Percentiles rank a stretch among this genome's conserved stretches.
phyloP scores from a whole-genome alignment of 1,140 invertebrate genomes.

The Danaus melanippus region DNA sequence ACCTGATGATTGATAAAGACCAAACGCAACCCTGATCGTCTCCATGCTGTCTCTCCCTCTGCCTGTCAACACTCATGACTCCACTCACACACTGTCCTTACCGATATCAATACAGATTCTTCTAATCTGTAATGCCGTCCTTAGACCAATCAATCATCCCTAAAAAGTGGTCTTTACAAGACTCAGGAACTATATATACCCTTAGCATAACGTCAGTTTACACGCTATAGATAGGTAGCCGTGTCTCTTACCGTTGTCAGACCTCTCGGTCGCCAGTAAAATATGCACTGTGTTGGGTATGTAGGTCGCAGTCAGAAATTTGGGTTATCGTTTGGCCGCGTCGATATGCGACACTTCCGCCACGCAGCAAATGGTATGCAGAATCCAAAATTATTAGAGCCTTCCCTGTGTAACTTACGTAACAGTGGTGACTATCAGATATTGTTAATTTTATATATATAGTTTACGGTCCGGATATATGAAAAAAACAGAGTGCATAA shows the following conservation, averaged over 20 bases:
- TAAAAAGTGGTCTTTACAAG: conserved; percentile 18
- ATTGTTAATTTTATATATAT: conserved; percentile 35
- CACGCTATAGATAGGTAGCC: conserved; percentile 15
- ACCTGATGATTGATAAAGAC: conserved; percentile 20
- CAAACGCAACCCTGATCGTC: conserved; percentile 20
- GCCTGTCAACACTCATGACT: conserved; percentile 2
- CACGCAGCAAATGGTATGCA: conserved; percentile 53
- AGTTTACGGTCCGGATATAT: neutral
- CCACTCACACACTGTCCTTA: conserved; percentile 16
- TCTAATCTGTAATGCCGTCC: neutral
- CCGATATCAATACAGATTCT: conserved; percentile 13
- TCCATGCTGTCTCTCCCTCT: neutral
- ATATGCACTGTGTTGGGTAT: conserved; percentile 48
- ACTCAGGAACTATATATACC: conserved; percentile 6
- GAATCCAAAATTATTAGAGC: conserved; percentile 42
- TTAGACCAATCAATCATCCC: conserved; percentile 18
- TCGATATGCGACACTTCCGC: conserved; percentile 65
- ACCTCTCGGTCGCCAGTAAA: conserved; percentile 37
- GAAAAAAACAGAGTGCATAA: neutral
- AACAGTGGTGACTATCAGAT: conserved; percentile 39
- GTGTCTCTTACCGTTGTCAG: conserved; percentile 28
- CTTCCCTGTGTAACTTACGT: conserved; percentile 40
- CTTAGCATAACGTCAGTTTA: no score
- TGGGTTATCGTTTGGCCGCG: conserved; percentile 66
- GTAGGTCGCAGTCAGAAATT: conserved; percentile 64